Evolutionary conservation across 2,797 vertebrate species (phyloP), one percentile per base, ranked within the genome.

Genomic region (Lates japonicus): DNA sequence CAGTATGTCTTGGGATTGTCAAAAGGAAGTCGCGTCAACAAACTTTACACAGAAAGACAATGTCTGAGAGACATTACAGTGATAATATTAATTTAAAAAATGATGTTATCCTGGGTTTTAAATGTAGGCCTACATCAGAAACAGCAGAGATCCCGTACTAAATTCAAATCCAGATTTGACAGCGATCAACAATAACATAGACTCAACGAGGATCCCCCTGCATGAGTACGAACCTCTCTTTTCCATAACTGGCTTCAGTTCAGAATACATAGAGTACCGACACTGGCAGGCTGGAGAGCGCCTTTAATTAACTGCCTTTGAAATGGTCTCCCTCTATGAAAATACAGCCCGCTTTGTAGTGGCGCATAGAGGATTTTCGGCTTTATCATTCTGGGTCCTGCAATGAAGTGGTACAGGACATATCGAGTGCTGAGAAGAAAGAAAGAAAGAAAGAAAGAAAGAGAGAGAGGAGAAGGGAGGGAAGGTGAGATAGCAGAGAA

Each of bases 301-400:
- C 22, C 68, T 83, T 74, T 66, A 74, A 80, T 80, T 54, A 78
- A 70, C 66, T 9, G 46, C 19, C 70, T 81, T 75, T 81, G 84
- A 83, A 75, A 84, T 42, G 67, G 81, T 78, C 74, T 60, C 19
- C 69, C 42, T 44, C 44, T 76, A 25, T 74, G 61, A 70, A 71
- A 55, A 49, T 44, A 57, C 68, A 35, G n/a, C 54, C 67, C 3
- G 67, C 42, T 74, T 61, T 65, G 70, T 78, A 35, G 61, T 35
- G 59, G 60, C 33, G 5, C 7, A 52, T 5, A n/a, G 70, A 51
- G 46, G 57, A 74, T 42, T 49, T 54, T 75, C 62, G 7, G 14
- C 35, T 63, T 20, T 52, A 73, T 74, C 31, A 11, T 31, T 20
- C 48, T 13, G 42, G 5, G 1, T 44, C 6, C 22, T 22, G 65